Evolutionary conservation across 2,113 vertebrate species (phyloP).

Genomic region (Dasyurus viverrinus): DNA sequence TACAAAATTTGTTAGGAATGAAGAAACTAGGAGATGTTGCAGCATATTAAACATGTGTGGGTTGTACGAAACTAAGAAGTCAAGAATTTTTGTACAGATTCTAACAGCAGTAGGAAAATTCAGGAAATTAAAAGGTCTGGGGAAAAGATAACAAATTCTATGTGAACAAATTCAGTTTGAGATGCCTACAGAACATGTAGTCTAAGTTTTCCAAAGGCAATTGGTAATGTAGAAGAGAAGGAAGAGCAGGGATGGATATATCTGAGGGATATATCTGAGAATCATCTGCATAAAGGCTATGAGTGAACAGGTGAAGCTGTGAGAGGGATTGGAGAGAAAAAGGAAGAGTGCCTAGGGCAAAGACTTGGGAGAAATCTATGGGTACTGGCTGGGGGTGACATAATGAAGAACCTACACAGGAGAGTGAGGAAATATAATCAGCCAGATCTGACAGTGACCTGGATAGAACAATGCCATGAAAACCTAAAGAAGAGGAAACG

Average conservation of each 20-base stretch:
- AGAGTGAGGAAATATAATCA: not conserved
- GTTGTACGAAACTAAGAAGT: not conserved
- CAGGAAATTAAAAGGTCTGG: not conserved
- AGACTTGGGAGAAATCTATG: not conserved
- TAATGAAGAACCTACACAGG: no score
- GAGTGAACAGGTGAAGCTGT: not conserved
- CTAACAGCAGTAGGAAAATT: not conserved
- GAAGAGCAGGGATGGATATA: not conserved
- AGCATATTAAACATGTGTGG: not conserved
- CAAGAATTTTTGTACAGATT: not conserved
- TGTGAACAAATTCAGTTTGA: not conserved
- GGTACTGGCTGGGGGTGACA: not conserved
- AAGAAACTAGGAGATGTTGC: not conserved
- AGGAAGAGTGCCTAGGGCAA: not conserved
- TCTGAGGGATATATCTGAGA: not conserved
- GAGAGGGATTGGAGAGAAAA: not conserved
- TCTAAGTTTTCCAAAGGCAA: not conserved
- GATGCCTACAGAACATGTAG: not conserved
- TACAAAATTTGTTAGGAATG: not conserved
- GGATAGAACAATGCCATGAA: not conserved
- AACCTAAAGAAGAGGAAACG: not conserved
- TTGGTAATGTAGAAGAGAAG: not conserved
- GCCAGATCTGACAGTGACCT: not conserved
- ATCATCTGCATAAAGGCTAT: not conserved
- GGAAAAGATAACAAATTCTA: not conserved